Evolutionary conservation across 2,888 invertebrate genomes (phyloP), one percentile per base, ranked within the genome.

Genomic region (Lissonota sp.): DNA sequence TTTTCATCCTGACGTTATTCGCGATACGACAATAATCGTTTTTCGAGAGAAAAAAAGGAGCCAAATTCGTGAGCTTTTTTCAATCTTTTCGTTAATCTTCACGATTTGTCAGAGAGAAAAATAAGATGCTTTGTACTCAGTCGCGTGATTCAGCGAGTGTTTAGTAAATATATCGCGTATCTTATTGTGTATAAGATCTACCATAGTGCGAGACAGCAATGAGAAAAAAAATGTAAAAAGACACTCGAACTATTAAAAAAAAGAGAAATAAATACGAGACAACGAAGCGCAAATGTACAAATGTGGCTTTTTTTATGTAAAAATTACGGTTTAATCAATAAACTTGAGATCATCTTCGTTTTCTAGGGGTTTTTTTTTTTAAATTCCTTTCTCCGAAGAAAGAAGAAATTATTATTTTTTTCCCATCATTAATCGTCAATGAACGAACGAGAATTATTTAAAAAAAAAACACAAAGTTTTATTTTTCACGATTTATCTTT

Each of bases 341-440:
- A 88, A 88, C 88, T 89, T 91, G 91, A 91, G 91, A 91, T 91
- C 91, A 91, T 90, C 89, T 87, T 88, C 87, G 86, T 87, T 84
- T 89, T 83, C 82, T 64, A 79, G 77, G 67, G 26, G 74, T 76
- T 55, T 66, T 58, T 63, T 86, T 83, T 84, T 67, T 55, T 83
- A 16, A 70, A 44, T 67, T 79, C 37, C 42, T 73, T 81, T 74
- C 49, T 70, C 26, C 26, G 26, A 26, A 26, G 26, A 26, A 26
- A 26, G 26, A 26, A 26, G 26, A 26, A 26, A 26, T 26, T 26
- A 26, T 26, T 26, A 51, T 51, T 51, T 60, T 51, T 6, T 49
- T 51, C 8, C n/a, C 51, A 10, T 16, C 14, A 37, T 39, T 66
- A 39, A 14, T 39, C 14, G 51, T 39, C 5, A 51, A 64, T 37